Percentiles rank a stretch among this genome's conserved stretches.
phyloP scores from a whole-genome alignment of 2,888 invertebrate species.

The Sepiola atlantica region DNA sequence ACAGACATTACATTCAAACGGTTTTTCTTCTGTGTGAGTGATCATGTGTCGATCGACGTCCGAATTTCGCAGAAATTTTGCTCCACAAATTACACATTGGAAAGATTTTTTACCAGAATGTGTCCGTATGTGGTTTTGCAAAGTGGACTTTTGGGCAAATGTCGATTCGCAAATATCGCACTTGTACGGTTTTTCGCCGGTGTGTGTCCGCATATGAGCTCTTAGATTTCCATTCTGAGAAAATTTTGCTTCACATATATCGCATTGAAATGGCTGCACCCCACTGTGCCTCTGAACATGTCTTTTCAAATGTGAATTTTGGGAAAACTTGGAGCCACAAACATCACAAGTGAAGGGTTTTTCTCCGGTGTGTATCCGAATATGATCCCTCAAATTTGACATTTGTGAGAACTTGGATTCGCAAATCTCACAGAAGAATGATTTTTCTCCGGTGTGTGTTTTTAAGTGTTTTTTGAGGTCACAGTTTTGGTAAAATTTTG shows the following conservation, averaged over 20 bases:
- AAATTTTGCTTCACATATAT: not conserved
- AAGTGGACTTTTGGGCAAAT: not conserved
- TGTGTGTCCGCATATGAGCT: not conserved
- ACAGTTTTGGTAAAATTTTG: not conserved
- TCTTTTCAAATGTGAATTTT: conserved; percentile 15
- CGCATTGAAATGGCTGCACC: not conserved
- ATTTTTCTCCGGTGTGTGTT: not conserved
- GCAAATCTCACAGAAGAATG: not conserved
- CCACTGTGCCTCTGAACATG: not conserved
- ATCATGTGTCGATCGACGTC: not conserved
- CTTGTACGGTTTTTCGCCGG: not conserved
- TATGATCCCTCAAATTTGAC: not conserved
- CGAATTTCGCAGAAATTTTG: not conserved
- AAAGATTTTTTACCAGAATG: not conserved
- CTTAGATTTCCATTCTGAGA: not conserved
- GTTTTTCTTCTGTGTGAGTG: not conserved
- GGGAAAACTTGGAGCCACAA: not conserved
- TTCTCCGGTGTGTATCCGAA: not conserved
- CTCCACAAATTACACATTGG: conserved; percentile 32
- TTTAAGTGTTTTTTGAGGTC: not conserved
- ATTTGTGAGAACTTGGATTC: not conserved
- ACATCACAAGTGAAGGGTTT: conserved; percentile 11
- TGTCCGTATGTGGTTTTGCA: not conserved
- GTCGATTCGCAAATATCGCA: not conserved
- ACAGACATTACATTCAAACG: not conserved